Percentiles rank a stretch among this genome's conserved stretches.
Conservation (phyloP, 2,113 vertebrate species). For the Muntiacus reevesi region DNA sequence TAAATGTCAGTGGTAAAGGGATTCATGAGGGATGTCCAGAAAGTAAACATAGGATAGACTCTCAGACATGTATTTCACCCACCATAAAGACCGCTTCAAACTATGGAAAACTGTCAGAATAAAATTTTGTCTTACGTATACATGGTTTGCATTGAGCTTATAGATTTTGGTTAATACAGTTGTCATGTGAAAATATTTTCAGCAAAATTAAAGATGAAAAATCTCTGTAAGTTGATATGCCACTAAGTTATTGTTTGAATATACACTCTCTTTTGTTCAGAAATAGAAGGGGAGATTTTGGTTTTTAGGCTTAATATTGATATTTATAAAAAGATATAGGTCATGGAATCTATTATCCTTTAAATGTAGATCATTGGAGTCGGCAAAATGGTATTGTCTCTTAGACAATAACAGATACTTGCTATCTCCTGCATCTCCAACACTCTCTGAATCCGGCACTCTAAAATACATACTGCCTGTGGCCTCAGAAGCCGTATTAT, state of each 20-base stretch:
- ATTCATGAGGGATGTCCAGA: background rate
- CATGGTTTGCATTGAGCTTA: background rate
- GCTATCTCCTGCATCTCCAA: background rate
- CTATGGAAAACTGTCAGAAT: background rate
- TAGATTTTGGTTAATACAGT: background rate
- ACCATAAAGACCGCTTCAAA: background rate
- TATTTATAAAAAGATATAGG: background rate
- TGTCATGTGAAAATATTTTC: background rate
- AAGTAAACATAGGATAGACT: background rate
- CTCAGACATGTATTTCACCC: background rate
- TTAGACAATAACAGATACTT: background rate
- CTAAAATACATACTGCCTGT: background rate
- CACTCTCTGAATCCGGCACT: background rate
- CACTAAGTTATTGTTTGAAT: background rate
- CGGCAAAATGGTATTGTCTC: background rate
- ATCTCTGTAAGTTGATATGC: background rate
- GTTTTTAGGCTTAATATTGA: background rate
- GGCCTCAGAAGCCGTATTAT: background rate
- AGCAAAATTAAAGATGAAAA: background rate
- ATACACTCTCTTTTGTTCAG: background rate
- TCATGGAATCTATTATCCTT: background rate
- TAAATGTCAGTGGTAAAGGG: background rate
- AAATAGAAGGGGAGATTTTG: background rate
- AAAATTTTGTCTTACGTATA: background rate
- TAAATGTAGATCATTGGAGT: background rate